Evolutionary conservation across 2,888 invertebrate genomes (phyloP), one percentile per base, ranked within the genome.

Genomic region (Physocephala rufipes): DNA sequence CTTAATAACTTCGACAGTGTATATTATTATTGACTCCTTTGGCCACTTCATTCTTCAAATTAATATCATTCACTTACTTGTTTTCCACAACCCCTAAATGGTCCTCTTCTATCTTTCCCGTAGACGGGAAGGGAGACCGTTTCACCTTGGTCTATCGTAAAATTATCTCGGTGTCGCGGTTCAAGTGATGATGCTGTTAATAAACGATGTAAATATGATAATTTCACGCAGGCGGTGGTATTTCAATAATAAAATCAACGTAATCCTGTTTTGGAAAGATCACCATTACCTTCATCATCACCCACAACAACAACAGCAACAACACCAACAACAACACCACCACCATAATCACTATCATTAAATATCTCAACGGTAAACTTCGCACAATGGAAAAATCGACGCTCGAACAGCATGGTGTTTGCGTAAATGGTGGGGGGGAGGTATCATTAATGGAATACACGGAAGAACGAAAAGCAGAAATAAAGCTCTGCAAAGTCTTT

Each of bases 131-230:
- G n/a, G n/a, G n/a, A 68, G 61, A 72, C 69, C 61, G 66, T 66
- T 69, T 69, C 26, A 72, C 69, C 73, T 73, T 66, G 63, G 63
- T 9, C 36, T 36, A 36, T 36, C 49, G 26, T 55, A 63, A 55
- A 67, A 62, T 68, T 51, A 62, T 62, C 62, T 21, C 43, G 49
- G 30, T 61, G 70, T 64, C 67, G 73, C 75, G 74, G 78, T 79
- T 82, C 81, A 81, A 83, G 84, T 84, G 84, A 79, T n/a, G n/a
- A n/a, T 84, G 83, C 84, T 84, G 82, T 84, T 85, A 85, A 86
- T 86, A 85, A 85, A 85, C 84, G 86, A 86, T 82, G 82, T 82
- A 86, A 85, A 85, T 86, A 85, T 85, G 85, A 85, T 85, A 85
- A 85, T 85, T 85, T 85, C 82, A 80, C 84, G 79, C 84, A 85